Percentiles rank a stretch among this genome's conserved stretches.
Evolutionary conservation across 1,140 invertebrate species (phyloP).

Genomic region (Acromyrmex charruanus): DNA sequence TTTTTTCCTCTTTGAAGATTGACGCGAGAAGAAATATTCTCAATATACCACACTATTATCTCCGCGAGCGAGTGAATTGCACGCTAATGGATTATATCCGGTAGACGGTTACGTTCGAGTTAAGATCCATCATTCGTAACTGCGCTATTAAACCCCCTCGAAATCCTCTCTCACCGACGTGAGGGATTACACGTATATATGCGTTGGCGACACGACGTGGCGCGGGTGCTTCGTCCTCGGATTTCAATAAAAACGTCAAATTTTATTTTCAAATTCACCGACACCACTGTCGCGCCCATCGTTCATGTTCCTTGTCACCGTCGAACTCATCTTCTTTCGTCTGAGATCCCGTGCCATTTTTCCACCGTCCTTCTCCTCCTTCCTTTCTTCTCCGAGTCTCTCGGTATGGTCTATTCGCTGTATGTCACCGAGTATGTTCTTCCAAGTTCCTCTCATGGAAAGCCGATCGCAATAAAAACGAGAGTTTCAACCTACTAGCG

Average conservation of each 20-base stretch:
- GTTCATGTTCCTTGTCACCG: conserved; percentile 76
- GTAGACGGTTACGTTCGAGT: conserved; percentile 33
- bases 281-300: conserved; percentile 64
- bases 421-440: background rate
- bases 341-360: conserved; percentile 20
- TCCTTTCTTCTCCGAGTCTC: background rate
- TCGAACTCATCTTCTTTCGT: conserved; percentile 47
- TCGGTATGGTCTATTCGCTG: conserved; percentile 8
- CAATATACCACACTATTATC: conserved; percentile 27
- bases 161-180: conserved; percentile 1
- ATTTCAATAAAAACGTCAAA: conserved; percentile 80
- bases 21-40: conserved; percentile 20
- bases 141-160: conserved; percentile 56
- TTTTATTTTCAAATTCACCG: conserved; percentile 79
- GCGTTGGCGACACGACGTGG: conserved; percentile 41
- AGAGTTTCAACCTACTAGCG: conserved; percentile 6
- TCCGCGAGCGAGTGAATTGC: conserved; percentile 30
- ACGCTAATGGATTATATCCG: conserved; percentile 66
- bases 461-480: background rate
- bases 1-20: background rate
- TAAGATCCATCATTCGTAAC: conserved; percentile 71
- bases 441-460: background rate
- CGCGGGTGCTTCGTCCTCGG: conserved; percentile 58
- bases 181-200: conserved; percentile 45
- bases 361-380: background rate